A percentile compares a stretch with the other conserved stretches of the same genome.
These are phyloP conservation scores for Xestia sexstrigata DNA, from an alignment of 2,888 invertebrate genomes.

Conservation along the genomic window DNA sequence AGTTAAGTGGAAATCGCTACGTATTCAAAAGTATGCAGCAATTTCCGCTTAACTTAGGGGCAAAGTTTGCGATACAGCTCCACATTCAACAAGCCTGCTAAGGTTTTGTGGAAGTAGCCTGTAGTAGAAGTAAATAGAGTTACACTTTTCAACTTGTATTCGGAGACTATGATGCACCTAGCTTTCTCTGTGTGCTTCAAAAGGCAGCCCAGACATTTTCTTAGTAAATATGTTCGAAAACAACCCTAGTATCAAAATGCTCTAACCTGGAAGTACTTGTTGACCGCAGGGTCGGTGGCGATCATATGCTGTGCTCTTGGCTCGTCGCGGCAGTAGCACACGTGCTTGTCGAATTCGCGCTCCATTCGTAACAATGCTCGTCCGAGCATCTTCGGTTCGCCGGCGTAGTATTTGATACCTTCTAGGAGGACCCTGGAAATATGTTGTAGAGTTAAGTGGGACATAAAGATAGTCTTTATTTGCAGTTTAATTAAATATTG, in stretches of 20 bases:
- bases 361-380: conserved; percentile 97
- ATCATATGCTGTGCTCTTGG: conserved; percentile 95
- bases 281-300: conserved; percentile 92
- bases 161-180: neutral
- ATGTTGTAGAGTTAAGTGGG: too few species aligned
- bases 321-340: conserved; percentile 96
- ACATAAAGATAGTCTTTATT: too few species aligned
- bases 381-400: conserved; percentile 96
- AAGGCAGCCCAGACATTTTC: neutral
- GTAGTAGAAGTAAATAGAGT: neutral
- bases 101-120: neutral
- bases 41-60: neutral
- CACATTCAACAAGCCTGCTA: neutral
- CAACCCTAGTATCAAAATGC: neutral
- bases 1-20: too few species aligned
- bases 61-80: neutral
- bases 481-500: too few species aligned
- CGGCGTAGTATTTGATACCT: conserved; percentile 97
- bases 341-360: conserved; percentile 98
- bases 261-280: conserved; percentile 95
- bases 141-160: neutral
- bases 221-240: neutral
- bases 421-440: conserved; percentile 95
- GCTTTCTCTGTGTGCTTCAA: neutral
- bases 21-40: neutral